Evolutionary conservation across 2,113 vertebrate genomes (phyloP).

Genomic region (Pedionomus torquatus): DNA sequence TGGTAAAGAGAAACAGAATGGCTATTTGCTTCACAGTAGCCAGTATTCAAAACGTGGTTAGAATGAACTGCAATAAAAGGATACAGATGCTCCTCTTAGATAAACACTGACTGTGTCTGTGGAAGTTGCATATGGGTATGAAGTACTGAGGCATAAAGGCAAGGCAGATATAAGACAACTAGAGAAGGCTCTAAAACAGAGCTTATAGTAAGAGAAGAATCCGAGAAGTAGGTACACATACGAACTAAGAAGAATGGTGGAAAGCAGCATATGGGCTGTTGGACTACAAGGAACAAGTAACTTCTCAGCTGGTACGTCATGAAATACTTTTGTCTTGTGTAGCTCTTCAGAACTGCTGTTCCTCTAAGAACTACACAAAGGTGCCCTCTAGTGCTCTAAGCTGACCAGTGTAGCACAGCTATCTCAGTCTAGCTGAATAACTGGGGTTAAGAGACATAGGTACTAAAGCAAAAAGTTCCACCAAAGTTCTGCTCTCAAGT

Average conservation of each 20-base stretch:
- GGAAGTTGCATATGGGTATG: neutral
- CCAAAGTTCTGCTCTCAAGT: neutral
- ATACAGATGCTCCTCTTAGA: neutral
- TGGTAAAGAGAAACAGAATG: conserved; percentile 61
- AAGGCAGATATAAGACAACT: too few species aligned
- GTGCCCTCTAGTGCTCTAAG: conserved; percentile 54
- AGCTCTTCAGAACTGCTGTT: neutral
- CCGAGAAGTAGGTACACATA: accelerated
- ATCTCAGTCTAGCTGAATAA: neutral
- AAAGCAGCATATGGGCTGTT: accelerated
- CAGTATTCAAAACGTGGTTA: neutral
- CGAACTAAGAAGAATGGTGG: neutral
- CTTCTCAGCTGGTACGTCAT: neutral
- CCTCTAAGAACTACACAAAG: neutral
- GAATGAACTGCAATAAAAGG: neutral
- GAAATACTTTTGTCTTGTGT: neutral
- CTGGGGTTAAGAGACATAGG: accelerated
- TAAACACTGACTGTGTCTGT: neutral
- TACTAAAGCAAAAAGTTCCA: neutral
- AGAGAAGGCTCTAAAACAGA: too few species aligned
- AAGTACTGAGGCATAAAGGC: neutral
- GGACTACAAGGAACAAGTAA: neutral
- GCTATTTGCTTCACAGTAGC: neutral
- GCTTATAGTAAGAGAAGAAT: neutral
- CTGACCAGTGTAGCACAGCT: neutral